A percentile compares a stretch with the other conserved stretches of the same genome.
phyloP scores from a whole-genome alignment of 2,888 invertebrate genomes.

The Tribolium freemani region DNA sequence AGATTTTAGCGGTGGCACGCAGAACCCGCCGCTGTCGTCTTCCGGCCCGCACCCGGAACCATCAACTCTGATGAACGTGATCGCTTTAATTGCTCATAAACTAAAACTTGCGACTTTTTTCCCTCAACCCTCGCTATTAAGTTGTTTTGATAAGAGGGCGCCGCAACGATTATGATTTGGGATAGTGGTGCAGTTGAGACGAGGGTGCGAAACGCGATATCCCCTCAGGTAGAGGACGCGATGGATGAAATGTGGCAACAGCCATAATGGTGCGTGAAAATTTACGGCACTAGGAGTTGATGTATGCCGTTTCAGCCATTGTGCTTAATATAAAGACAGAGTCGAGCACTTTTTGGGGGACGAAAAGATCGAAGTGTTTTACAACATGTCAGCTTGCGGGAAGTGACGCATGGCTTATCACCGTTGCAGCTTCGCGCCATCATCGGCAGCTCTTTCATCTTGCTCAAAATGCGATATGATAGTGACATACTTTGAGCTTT shows the following conservation, averaged over 20 bases:
- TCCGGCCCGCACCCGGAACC: slow-evolving; percentile 13
- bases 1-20: slow-evolving; percentile 29
- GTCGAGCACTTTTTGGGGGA: slow-evolving; percentile 13
- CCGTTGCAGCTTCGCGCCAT: background rate
- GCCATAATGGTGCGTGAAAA: slow-evolving; percentile 54
- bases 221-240: slow-evolving; percentile 27
- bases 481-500: too few species aligned
- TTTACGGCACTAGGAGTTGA: slow-evolving; percentile 50
- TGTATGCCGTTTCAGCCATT: slow-evolving; percentile 33
- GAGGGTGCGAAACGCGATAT: slow-evolving; percentile 34
- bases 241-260: slow-evolving; percentile 44
- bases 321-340: slow-evolving; percentile 33
- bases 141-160: slow-evolving; percentile 32
- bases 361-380: slow-evolving; percentile 28
- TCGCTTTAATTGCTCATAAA: slow-evolving; percentile 14
- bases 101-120: background rate
- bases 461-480: background rate
- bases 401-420: slow-evolving; percentile 36
- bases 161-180: slow-evolving; percentile 29
- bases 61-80: slow-evolving; percentile 13
- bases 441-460: background rate
- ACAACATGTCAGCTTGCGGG: slow-evolving; percentile 25
- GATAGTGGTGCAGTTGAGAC: slow-evolving; percentile 1
- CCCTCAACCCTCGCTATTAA: slow-evolving; percentile 16
- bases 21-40: slow-evolving; percentile 1